Percentiles rank a stretch among this genome's conserved stretches.
Conservation (phyloP, 2,888 invertebrate species). For the Tanypteryx hageni region DNA sequence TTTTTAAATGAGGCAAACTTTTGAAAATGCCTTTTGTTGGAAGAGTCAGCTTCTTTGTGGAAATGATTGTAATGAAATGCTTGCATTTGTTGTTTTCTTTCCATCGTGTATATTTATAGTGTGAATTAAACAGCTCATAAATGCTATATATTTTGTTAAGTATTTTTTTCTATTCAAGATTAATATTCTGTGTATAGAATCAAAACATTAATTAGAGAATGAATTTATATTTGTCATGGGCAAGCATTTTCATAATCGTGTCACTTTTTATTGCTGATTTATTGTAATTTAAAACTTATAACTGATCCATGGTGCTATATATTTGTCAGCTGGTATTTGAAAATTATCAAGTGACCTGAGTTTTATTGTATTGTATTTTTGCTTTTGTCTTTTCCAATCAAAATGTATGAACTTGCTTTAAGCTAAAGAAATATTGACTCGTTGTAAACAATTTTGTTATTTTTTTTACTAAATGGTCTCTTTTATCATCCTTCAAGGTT, state of each 20-base stretch:
- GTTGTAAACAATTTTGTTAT: neutral
- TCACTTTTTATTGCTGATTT: neutral
- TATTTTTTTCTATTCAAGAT: neutral
- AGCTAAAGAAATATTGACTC: no score
- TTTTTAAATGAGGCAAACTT: neutral
- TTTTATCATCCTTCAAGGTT: neutral
- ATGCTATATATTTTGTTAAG: constrained; percentile 51
- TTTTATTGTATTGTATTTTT: neutral
- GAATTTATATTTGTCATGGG: neutral
- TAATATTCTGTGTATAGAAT: neutral
- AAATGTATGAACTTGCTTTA: no score
- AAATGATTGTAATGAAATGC: neutral
- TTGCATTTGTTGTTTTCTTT: neutral
- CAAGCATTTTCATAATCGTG: neutral
- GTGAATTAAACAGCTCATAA: neutral
- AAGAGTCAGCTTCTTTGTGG: neutral
- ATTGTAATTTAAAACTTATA: neutral
- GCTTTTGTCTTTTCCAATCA: no score
- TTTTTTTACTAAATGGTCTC: neutral
- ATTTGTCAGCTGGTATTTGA: neutral
- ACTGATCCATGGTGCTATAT: neutral
- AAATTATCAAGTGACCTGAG: no score
- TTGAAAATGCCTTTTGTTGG: neutral
- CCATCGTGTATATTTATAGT: neutral
- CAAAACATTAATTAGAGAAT: neutral